phyloP scores from a whole-genome alignment of 2,113 vertebrate genomes.

The Gobius niger region DNA sequence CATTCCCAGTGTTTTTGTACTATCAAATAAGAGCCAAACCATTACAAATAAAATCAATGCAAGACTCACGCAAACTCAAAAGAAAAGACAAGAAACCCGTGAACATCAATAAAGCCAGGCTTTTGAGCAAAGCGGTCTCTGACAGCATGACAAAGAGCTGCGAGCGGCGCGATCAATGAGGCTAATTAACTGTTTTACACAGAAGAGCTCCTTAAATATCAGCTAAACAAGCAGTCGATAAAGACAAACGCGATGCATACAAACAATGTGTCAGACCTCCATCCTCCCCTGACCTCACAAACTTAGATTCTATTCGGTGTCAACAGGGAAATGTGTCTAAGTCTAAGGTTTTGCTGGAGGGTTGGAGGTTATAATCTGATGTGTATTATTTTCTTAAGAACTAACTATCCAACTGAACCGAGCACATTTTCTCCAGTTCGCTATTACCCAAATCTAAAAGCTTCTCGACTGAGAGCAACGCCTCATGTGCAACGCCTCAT shows the following conservation, averaged over 20 bases:
- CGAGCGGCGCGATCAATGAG: conserved; percentile 40
- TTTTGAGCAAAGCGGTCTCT: conserved; percentile 40
- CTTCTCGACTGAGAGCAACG: too few species aligned
- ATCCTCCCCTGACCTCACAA: conserved; percentile 7
- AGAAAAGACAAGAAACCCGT: conserved; percentile 26
- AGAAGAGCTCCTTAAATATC: conserved; percentile 56
- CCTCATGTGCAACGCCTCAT: too few species aligned
- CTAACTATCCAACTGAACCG: too few species aligned
- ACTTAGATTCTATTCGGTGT: conserved; percentile 31
- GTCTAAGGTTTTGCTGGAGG: conserved; percentile 3
- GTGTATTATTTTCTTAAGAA: conserved; percentile 17
- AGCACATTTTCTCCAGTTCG: too few species aligned
- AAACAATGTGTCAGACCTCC: conserved; percentile 26
- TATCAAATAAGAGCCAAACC: conserved; percentile 19
- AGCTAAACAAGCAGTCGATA: conserved; percentile 52
- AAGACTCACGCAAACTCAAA: conserved; percentile 6
- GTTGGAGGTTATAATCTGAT: not conserved
- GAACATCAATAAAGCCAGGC: conserved; percentile 40
- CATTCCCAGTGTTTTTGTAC: conserved; percentile 1
- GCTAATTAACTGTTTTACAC: conserved; percentile 62
- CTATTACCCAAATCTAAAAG: too few species aligned
- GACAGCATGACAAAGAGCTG: conserved; percentile 62
- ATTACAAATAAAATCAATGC: conserved; percentile 34
- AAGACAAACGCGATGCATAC: conserved; percentile 21
- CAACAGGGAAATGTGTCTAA: conserved; percentile 24